These are phyloP conservation scores for Alentia gelatinosa DNA, from an alignment of 2,888 invertebrate species.

Conservation along the genomic window DNA sequence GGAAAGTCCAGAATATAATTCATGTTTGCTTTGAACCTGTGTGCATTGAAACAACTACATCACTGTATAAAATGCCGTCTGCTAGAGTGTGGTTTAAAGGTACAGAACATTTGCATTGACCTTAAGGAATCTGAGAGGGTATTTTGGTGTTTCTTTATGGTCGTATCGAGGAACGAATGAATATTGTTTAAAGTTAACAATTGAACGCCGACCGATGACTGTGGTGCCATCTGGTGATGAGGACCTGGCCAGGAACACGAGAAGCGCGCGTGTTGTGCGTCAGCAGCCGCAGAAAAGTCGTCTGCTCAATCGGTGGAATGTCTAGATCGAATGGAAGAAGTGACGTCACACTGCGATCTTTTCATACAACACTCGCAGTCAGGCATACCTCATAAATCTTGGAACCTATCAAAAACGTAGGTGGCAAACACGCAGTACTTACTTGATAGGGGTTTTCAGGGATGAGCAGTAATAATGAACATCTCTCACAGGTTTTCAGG, in stretches of 20 bases:
- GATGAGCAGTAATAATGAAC: neutral
- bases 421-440: neutral
- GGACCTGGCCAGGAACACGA: constrained; percentile 32
- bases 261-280: neutral
- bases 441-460: neutral
- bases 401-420: neutral
- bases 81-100: too few relatives aligned
- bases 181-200: neutral
- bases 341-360: neutral
- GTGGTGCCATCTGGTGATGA: neutral
- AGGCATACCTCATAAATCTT: neutral
- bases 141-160: too few relatives aligned
- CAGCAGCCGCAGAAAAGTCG: neutral
- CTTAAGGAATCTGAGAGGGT: too few relatives aligned
- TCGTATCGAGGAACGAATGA: too few relatives aligned
- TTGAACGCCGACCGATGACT: constrained; percentile 30
- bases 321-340: neutral
- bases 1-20: too few relatives aligned
- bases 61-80: too few relatives aligned
- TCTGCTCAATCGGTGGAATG: neutral
- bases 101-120: too few relatives aligned
- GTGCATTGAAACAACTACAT: too few relatives aligned
- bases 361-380: neutral
- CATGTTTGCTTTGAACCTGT: too few relatives aligned
- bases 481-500: neutral